phyloP scores from a whole-genome alignment of 2,797 vertebrate genomes.

The Hypotaenidia okinawae region DNA sequence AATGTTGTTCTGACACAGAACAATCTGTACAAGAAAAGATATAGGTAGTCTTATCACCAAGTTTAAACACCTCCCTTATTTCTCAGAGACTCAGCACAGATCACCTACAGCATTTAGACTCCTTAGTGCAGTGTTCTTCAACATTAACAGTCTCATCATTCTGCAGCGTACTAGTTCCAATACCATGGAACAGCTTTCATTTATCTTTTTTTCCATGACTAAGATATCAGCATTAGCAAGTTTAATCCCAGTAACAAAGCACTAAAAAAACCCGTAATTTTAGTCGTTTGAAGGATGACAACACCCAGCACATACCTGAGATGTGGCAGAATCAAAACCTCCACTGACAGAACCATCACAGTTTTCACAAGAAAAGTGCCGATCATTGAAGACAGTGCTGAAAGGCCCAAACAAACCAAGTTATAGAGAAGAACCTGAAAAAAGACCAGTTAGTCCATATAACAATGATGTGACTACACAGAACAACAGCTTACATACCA shows the following conservation, averaged over 20 bases:
- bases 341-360: slow-evolving; percentile 92
- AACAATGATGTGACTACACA: not conserved
- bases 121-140: not conserved
- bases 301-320: slow-evolving; percentile 81
- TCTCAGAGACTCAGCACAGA: not conserved
- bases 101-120: not conserved
- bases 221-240: not conserved
- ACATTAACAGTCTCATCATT: not conserved
- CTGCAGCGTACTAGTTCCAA: not conserved
- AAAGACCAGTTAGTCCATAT: not conserved
- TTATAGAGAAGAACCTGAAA: not conserved
- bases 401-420: not conserved
- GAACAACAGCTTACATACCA: slow-evolving; percentile 81
- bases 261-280: not conserved
- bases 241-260: not conserved
- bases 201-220: not conserved
- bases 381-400: slow-evolving; percentile 87
- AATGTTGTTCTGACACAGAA: slow-evolving; percentile 98
- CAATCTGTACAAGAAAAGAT: slow-evolving; percentile 82
- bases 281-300: not conserved
- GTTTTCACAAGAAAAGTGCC: slow-evolving; percentile 96
- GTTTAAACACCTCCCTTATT: not conserved
- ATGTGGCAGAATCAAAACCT: slow-evolving; percentile 91
- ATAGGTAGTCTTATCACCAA: not conserved
- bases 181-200: not conserved